Evolutionary conservation across 2,888 invertebrate species (phyloP), one percentile per base, ranked within the genome.

Genomic region (Ennomos fuscantarius): DNA sequence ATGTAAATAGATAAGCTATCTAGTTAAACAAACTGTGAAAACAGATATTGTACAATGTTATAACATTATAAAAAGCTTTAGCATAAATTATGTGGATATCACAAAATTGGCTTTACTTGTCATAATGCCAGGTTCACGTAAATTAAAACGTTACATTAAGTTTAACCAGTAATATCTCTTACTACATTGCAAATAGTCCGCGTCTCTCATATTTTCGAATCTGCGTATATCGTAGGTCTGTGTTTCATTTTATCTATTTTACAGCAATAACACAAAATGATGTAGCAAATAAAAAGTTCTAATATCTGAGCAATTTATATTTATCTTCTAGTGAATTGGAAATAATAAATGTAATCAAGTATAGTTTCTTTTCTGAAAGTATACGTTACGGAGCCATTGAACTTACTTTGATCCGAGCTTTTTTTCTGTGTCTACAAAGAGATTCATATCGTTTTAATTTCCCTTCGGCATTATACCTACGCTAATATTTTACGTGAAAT

Each of bases 401-500:
- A 55, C 49, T 59, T 51, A 50, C 55, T 63, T 65, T 69, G 62
- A 63, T 63, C 63, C 60, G 55, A 51, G 64, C 52, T 66, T 63
- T 65, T 63, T 62, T 63, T 66, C 63, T 54, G 56, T 76, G 74
- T 81, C 76, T 74, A 77, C 78, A 79, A 78, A 79, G 70, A 79
- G 74, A 79, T 80, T 78, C 74, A 74, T 78, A 76, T 79, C 78
- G 69, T 74, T 84, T 82, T 84, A 85, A 85, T 85, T 85, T 84
- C 82, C 83, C 81, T 74, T 80, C 73, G 83, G 85, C 74, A 83
- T 83, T 82, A 78, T 78, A 76, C 81, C 73, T 78, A 60, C 65
- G 60, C 60, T 82, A 79, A 84, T 83, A 82, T 81, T 84, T 84
- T 83, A 79, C 81, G 79, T 82, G 80, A 78, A 75, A 80, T 82